phyloP scores from a whole-genome alignment of 2,888 invertebrate genomes.

The Brachypalpus laphriformis region DNA sequence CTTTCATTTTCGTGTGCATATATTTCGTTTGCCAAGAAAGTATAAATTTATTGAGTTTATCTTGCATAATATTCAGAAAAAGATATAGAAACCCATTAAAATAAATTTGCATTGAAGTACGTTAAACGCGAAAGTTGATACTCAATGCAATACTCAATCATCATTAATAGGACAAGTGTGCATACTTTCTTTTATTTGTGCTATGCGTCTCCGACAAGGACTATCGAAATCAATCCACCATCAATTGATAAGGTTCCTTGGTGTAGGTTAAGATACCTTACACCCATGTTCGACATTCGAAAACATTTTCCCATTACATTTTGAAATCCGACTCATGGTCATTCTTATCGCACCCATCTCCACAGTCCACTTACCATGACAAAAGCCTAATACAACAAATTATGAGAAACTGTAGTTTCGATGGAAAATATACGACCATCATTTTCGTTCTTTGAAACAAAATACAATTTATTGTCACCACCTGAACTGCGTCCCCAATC shows the following conservation, averaged over 20 bases:
- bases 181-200: background rate
- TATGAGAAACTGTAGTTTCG: slow-evolving; percentile 3
- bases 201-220: background rate
- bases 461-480: slow-evolving; percentile 60
- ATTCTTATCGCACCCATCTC: background rate
- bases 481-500: slow-evolving; percentile 62
- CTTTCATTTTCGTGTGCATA: background rate
- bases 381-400: slow-evolving; percentile 9
- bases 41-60: background rate
- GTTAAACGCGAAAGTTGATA: background rate
- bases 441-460: background rate
- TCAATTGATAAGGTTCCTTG: too few species aligned
- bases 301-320: background rate
- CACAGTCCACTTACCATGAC: background rate
- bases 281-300: background rate
- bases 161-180: background rate
- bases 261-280: too few species aligned
- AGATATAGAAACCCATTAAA: background rate
- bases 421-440: background rate
- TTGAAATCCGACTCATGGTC: background rate
- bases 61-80: background rate
- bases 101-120: background rate
- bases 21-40: background rate
- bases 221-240: too few species aligned
- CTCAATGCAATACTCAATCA: too few species aligned